Evolutionary conservation across 2,797 vertebrate genomes (phyloP), one percentile per base, ranked within the genome.

Genomic region (Enteromius radiatus): DNA sequence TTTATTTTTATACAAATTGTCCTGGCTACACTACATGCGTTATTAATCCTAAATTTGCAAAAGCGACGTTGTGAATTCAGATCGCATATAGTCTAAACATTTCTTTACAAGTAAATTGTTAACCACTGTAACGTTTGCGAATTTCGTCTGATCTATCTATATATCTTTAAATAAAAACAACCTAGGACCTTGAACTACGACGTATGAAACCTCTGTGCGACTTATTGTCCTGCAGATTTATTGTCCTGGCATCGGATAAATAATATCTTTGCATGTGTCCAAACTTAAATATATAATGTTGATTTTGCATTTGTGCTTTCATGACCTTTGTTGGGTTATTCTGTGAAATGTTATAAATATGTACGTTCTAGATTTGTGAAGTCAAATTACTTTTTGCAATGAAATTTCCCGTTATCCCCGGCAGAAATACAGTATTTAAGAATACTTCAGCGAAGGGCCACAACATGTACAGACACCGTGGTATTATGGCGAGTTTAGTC

Each of bases 391-490:
- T 36, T 59, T 56, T 76, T 59, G 52, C 52, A 17, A 14, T 63
- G 5, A 61, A 41, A 28, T 63, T 38, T 43, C 2, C 21, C 6
- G 4, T 38, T 93, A 92, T 94, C 95, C 92, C 92, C 92, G 92
- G 94, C 95, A 95, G 94, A 96, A 96, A 96, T 47, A 7, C 33
- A 56, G n/a, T 69, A 96, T 97, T 95, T 96, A 95, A 97, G 96
- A 96, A 93, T 95, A 94, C 93, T 33, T 65, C 15, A 19, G 26
- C 31, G 54, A 80, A 94, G 95, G 93, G 95, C 95, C 95, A 92
- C 96, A 95, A 95, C 94, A 93, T 95, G 93, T 94, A 91, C 93
- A 92, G 95, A 94, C 93, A 94, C 93, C 93, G n/a, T 33, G 94
- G 94, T 92, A 93, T 91, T 94, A 91, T 93, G 93, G 94, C 95